phyloP scores from a whole-genome alignment of 1,140 invertebrate species.

The Heliothis subflexa region DNA sequence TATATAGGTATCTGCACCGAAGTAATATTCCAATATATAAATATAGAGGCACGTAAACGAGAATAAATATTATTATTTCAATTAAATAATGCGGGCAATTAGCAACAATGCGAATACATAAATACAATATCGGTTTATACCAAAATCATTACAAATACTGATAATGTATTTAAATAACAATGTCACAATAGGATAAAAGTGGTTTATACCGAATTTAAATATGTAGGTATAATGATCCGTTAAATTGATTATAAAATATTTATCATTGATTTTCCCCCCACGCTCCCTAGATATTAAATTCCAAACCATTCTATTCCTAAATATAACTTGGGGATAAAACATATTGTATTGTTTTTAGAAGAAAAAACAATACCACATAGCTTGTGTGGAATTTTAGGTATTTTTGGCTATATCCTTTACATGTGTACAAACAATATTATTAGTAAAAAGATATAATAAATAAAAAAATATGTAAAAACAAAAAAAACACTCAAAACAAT shows the following conservation, averaged over 20 bases:
- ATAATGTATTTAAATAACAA: not conserved
- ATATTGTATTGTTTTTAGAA: too few relatives aligned
- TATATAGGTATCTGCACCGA: slow-evolving; percentile 29
- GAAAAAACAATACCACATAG: too few relatives aligned
- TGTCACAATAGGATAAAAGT: slow-evolving; percentile 16
- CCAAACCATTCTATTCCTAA: too few relatives aligned
- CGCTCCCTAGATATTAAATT: too few relatives aligned
- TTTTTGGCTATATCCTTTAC: too few relatives aligned
- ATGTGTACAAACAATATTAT: not conserved
- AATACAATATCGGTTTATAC: slow-evolving; percentile 4
- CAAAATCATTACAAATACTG: slow-evolving; percentile 2
- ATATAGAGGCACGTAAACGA: slow-evolving; percentile 5
- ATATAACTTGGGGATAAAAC: too few relatives aligned
- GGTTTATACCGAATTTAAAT: not conserved
- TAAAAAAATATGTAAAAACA: not conserved
- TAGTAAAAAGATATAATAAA: not conserved
- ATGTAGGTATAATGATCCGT: not conserved
- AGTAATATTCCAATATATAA: slow-evolving; percentile 11
- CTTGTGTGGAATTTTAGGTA: too few relatives aligned
- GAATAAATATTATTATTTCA: slow-evolving; percentile 15
- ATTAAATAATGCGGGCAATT: slow-evolving; percentile 18
- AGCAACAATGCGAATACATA: not conserved
- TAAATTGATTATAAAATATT: not conserved
- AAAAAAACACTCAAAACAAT: slow-evolving; percentile 18
- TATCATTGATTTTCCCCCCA: too few relatives aligned